Conservation (phyloP, 2,797 vertebrate genomes). For the Anguilla marmorata region DNA sequence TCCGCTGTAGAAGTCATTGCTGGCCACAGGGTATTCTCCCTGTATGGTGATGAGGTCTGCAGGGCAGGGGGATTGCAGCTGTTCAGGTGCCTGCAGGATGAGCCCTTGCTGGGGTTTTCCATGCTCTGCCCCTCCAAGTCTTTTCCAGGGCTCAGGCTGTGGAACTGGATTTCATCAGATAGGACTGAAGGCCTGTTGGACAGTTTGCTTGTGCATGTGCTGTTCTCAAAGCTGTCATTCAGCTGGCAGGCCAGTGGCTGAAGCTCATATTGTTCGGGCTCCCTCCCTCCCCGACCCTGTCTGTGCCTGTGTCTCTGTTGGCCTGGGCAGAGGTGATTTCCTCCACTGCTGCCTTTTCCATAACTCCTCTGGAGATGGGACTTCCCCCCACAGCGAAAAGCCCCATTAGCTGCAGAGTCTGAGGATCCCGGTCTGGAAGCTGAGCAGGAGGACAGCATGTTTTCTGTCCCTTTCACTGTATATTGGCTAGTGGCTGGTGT, state of each 20-base stretch:
- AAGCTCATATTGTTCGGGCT: slow-evolving; percentile 91
- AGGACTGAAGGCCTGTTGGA: slow-evolving; percentile 93
- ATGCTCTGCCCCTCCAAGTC: slow-evolving; percentile 58
- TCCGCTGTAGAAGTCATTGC: slow-evolving; percentile 48
- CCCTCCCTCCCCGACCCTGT: slow-evolving; percentile 49
- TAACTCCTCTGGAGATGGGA: slow-evolving; percentile 63
- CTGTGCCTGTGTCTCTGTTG: slow-evolving; percentile 67
- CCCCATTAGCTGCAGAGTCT: slow-evolving; percentile 70
- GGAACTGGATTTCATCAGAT: slow-evolving; percentile 89
- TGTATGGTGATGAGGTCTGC: slow-evolving; percentile 96
- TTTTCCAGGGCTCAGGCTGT: slow-evolving; percentile 69
- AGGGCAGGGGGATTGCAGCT: slow-evolving; percentile 74
- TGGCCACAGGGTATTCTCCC: slow-evolving; percentile 64
- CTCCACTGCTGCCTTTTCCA: slow-evolving; percentile 63
- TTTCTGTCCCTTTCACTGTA: slow-evolving; percentile 63
- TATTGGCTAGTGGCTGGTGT: slow-evolving; percentile 59
- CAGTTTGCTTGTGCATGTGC: slow-evolving; percentile 96
- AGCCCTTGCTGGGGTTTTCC: slow-evolving; percentile 57
- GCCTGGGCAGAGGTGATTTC: slow-evolving; percentile 68
- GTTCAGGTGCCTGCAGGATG: slow-evolving; percentile 57
- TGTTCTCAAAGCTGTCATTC: slow-evolving; percentile 98
- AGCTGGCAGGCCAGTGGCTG: slow-evolving; percentile 89
- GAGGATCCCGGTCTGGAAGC: slow-evolving; percentile 60
- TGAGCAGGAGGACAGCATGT: slow-evolving; percentile 57
- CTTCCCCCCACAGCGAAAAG: slow-evolving; percentile 70